phyloP scores from a whole-genome alignment of 2,797 vertebrate species.

The Urosaurus nigricauda region DNA sequence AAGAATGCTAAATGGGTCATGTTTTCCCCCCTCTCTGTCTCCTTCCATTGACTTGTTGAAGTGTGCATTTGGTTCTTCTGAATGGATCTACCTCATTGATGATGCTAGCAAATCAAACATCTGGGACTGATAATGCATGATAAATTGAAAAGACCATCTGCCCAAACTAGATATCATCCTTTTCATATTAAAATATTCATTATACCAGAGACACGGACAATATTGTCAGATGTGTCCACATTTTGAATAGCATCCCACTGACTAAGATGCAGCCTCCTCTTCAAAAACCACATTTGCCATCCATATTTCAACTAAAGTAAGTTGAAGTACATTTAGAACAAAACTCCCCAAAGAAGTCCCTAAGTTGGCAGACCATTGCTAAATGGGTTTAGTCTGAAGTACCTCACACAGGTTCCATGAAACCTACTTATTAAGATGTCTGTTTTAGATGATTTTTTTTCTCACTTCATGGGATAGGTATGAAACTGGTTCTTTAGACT shows the following conservation, averaged over 20 bases:
- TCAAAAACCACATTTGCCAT: not conserved
- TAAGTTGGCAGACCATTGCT: not conserved
- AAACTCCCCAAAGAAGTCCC: no score
- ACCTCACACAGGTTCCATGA: not conserved
- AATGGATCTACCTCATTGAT: not conserved
- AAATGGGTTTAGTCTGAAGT: not conserved
- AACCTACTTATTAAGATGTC: not conserved
- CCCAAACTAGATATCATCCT: not conserved
- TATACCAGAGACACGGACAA: not conserved
- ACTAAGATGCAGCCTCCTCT: not conserved
- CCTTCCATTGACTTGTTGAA: constrained; percentile 8
- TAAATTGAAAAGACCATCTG: constrained; percentile 3
- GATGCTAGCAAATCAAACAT: not conserved
- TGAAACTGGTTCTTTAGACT: not conserved
- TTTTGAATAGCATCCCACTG: not conserved
- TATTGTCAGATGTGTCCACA: not conserved
- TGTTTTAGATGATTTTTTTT: not conserved
- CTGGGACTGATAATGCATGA: not conserved
- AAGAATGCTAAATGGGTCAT: constrained; percentile 16
- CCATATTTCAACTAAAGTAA: not conserved
- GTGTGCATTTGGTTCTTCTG: constrained; percentile 18
- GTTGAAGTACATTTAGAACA: not conserved
- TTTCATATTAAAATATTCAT: not conserved
- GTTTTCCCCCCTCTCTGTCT: not conserved
- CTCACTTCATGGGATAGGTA: not conserved